Percentiles rank a stretch among this genome's conserved stretches.
Evolutionary conservation across 1,140 invertebrate species (phyloP).

Genomic region (Drosophila murphyi): DNA sequence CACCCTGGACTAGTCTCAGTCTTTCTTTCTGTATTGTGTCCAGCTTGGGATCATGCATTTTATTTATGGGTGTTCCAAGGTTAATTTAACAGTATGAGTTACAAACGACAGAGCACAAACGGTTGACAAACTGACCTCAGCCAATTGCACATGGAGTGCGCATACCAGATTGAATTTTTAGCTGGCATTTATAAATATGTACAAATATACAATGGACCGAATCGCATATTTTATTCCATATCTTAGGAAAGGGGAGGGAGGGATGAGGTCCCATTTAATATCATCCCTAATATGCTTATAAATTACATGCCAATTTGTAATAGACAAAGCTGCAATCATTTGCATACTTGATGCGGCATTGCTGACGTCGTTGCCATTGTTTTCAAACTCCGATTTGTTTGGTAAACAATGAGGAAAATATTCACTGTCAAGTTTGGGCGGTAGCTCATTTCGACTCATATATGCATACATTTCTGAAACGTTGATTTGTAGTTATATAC

Average conservation of each 20-base stretch:
- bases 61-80: constrained; percentile 12
- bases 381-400: constrained; percentile 1
- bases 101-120: not conserved
- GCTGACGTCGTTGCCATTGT: constrained; percentile 30
- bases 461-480: constrained; percentile 1
- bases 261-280: constrained; percentile 25
- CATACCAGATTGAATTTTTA: constrained; percentile 36
- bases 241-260: not conserved
- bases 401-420: constrained; percentile 17
- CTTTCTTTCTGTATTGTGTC: not conserved
- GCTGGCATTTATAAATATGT: constrained; percentile 16
- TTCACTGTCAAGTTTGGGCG: constrained; percentile 54
- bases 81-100: not conserved
- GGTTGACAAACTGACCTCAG: constrained; percentile 59
- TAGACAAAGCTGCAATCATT: constrained; percentile 57
- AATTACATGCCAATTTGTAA: constrained; percentile 60
- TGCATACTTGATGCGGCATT: constrained; percentile 38
- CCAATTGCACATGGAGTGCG: constrained; percentile 59
- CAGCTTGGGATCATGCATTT: not conserved
- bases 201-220: constrained; percentile 21
- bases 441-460: not conserved
- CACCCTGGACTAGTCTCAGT: not conserved
- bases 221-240: not conserved
- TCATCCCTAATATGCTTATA: constrained; percentile 51
- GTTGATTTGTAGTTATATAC: not conserved